Evolutionary conservation across 2,113 vertebrate genomes (phyloP), one percentile per base, ranked within the genome.

Genomic region (Haplochromis vanheusdeni): DNA sequence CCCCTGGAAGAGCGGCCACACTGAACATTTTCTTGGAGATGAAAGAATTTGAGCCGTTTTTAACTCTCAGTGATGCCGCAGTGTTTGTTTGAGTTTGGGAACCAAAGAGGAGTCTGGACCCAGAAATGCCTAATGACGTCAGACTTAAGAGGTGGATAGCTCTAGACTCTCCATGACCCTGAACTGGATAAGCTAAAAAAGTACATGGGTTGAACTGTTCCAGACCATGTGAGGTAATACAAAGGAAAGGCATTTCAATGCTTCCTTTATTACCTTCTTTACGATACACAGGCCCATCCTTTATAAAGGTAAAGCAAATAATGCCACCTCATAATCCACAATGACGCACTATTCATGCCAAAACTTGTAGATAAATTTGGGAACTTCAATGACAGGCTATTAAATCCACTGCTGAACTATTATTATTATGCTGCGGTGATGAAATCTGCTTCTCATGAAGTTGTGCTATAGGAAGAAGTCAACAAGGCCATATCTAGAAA

Each of bases 51-150:
- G 33, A 37, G 19, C 11, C 2, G 0, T 68, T 13, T 68, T 37
- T 68, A 68, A 68, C 33, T 68, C 62, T 68, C 62, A 68, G 62
- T 68, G 33, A 68, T 68, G 33, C 62, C 33, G 11, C 62, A 68
- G 62, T 37, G 62, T 68, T 68, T 68, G 62, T 68, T 68, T 68
- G 62, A 37, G 19, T 68, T 68, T 68, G 33, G 62, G 33, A 37
- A 68, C 62, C 6, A 68, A 68, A 68, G 33, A 68, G 19, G 33
- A 68, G 33, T 68, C 62, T 68, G 33, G 62, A 68, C 62, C 33
- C 62, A 68, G 62, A 68, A 68, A 68, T 13, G 33, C 19, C 11
- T 37, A 68, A 68, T 68, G 62, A 68, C 11, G 6, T 37, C 62
- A 68, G 62, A 68, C 33, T 37, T 68, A 68, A 68, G 62, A 68